phyloP scores from a whole-genome alignment of 2,888 invertebrate genomes.

The Allophyes oxyacanthae region DNA sequence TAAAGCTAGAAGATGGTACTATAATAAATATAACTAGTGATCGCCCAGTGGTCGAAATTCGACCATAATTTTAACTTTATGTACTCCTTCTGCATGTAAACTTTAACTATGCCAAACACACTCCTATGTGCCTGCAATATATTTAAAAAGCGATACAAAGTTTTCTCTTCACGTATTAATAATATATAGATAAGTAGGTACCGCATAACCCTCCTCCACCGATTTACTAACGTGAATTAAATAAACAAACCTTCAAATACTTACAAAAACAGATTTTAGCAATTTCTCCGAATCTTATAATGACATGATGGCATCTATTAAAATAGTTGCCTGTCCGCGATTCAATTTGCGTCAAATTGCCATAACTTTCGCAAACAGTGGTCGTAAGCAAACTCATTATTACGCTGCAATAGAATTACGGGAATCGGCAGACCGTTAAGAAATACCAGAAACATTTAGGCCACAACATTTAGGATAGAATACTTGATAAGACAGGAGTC shows the following conservation, averaged over 20 bases:
- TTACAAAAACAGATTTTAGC: neutral
- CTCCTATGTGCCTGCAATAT: too few species aligned
- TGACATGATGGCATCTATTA: slow-evolving; percentile 23
- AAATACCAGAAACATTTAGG: slow-evolving; percentile 40
- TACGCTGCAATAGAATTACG: slow-evolving; percentile 19
- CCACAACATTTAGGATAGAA: slow-evolving; percentile 33
- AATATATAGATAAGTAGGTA: too few species aligned
- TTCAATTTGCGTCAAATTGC: slow-evolving; percentile 20
- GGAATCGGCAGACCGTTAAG: slow-evolving; percentile 12
- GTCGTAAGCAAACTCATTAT: slow-evolving; percentile 32
- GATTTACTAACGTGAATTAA: too few species aligned
- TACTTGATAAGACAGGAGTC: slow-evolving; percentile 40
- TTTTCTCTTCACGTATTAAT: too few species aligned
- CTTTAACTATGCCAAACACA: too few species aligned
- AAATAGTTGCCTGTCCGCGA: slow-evolving; percentile 30
- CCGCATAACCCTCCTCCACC: too few species aligned
- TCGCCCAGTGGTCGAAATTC: too few species aligned
- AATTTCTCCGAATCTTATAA: neutral
- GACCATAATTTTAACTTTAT: too few species aligned
- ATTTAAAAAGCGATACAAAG: too few species aligned
- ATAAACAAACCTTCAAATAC: slow-evolving; percentile 7
- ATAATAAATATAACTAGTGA: too few species aligned
- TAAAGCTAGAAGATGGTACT: too few species aligned
- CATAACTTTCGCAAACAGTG: slow-evolving; percentile 32
- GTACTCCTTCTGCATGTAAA: too few species aligned